Base-by-base conservation (phyloP, 2,888 invertebrate species). In the Amphimallon solstitiale region DNA sequence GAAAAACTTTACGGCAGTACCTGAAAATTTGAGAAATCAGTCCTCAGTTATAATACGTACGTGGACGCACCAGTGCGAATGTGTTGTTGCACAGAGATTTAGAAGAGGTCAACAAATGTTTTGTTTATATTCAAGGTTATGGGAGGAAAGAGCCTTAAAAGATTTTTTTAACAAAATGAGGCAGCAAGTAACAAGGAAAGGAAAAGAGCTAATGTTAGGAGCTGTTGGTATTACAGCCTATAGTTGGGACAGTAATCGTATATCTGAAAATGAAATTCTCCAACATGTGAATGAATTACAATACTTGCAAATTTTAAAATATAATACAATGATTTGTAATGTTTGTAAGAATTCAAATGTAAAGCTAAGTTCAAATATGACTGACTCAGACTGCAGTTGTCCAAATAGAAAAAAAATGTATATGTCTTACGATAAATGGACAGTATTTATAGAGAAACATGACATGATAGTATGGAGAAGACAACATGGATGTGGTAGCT, bases 381-480 rank as follows among this genome's bases (percentile, higher is more conserved):
- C 79, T 69, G 78, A 85, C 14, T 76, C 82, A n/a, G 86, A 85
- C 72, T 88, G 87, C 72, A 76, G 75, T 46, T 86, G 85, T 75
- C 71, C 76, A 4, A 74, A 74, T 10, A 61, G 68, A 29, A 75
- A 38, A 37, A 68, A 60, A 3, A 40, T 71, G 54, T 59, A 64
- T 10, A 38, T n/a, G 19, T 63, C 80, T 76, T 81, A 80, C 0
- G 86, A 86, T 23, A 86, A 88, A 12, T 93, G 93, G 95, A 84
- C 86, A 59, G 91, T 93, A 0, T 95, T 92, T 77, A 88, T 94
- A 73, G 92, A 93, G 77, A 88, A 91, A 10, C 86, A 90, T 59
- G 91, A 93, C 76, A 88, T 94, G 77, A 84, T 93, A 10, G 90
- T 95, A 37, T 95, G 95, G 95, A 85, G 92, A 66, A 89, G 89